Conservation (phyloP, 2,797 vertebrate genomes). For the Molossus alvarezi region DNA sequence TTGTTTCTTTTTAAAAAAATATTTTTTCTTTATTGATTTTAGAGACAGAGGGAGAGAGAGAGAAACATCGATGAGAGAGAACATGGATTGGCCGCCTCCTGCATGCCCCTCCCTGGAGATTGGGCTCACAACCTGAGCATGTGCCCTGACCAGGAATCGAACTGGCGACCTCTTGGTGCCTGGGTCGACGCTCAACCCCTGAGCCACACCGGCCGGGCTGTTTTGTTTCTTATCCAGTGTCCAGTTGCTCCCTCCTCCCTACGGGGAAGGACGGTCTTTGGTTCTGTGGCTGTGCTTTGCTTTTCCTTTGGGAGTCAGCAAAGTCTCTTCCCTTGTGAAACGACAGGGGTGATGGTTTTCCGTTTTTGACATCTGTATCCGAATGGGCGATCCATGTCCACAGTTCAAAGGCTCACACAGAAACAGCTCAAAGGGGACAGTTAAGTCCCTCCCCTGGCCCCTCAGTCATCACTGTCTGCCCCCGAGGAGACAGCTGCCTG, state of each 20-base stretch:
- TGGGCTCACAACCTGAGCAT: too few relatives aligned
- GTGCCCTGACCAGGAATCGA: too few relatives aligned
- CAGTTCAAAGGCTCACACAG: background rate
- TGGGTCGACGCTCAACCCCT: too few relatives aligned
- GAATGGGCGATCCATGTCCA: background rate
- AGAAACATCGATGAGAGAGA: too few relatives aligned
- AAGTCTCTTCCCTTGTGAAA: background rate
- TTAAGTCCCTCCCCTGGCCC: background rate
- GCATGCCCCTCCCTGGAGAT: too few relatives aligned
- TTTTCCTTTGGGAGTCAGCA: background rate
- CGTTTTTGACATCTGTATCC: background rate
- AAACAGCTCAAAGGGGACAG: too few relatives aligned
- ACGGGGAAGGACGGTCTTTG: background rate
- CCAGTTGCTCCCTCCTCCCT: background rate
- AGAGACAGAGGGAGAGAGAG: too few relatives aligned
- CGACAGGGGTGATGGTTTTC: background rate
- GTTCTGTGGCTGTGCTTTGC: background rate
- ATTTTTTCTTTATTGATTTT: too few relatives aligned
- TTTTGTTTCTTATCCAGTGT: background rate
- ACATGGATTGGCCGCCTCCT: too few relatives aligned
- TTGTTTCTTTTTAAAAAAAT: background rate
- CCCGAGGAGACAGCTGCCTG: background rate
- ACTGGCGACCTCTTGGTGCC: too few relatives aligned
- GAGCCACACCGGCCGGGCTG: too few relatives aligned
- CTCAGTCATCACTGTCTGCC: fast-evolving